Evolutionary conservation across 2,797 vertebrate genomes (phyloP).

Genomic region (Sardinella longiceps): DNA sequence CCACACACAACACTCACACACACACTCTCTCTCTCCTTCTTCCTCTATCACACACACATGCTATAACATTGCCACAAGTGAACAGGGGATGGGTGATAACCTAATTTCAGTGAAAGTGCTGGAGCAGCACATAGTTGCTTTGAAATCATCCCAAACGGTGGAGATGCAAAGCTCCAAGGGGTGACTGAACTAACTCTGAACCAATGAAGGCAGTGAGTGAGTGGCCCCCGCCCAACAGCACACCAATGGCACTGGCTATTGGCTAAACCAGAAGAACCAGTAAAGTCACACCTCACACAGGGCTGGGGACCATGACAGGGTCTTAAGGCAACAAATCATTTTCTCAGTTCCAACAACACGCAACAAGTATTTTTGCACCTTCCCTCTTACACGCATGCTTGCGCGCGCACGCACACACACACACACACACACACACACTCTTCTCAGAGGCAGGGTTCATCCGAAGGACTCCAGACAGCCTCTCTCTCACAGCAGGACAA

Average conservation of each 20-base stretch:
- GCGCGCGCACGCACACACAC: no score
- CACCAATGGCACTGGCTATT: background rate
- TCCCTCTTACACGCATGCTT: background rate
- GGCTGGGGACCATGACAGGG: background rate
- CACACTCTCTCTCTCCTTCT: slow-evolving; percentile 38
- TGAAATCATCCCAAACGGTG: background rate
- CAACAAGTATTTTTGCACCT: slow-evolving; percentile 8
- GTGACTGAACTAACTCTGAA: background rate
- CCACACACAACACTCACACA: slow-evolving; percentile 31
- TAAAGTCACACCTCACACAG: background rate
- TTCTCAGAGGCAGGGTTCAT: slow-evolving; percentile 12
- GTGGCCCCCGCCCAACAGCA: background rate
- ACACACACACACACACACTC: no score
- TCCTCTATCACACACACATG: background rate
- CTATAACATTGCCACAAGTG: background rate
- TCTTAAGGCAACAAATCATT: background rate
- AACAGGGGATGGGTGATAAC: background rate
- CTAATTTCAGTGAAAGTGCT: background rate
- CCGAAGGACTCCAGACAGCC: slow-evolving; percentile 6
- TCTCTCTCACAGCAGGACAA: slow-evolving; percentile 14
- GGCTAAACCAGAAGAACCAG: background rate
- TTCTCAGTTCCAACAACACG: background rate
- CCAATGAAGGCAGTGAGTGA: background rate
- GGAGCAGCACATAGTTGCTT: slow-evolving; percentile 51
- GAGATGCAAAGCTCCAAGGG: background rate